Percentiles rank a stretch among this genome's conserved stretches.
Conservation (phyloP, 2,113 vertebrate species). For the Propithecus coquereli region DNA sequence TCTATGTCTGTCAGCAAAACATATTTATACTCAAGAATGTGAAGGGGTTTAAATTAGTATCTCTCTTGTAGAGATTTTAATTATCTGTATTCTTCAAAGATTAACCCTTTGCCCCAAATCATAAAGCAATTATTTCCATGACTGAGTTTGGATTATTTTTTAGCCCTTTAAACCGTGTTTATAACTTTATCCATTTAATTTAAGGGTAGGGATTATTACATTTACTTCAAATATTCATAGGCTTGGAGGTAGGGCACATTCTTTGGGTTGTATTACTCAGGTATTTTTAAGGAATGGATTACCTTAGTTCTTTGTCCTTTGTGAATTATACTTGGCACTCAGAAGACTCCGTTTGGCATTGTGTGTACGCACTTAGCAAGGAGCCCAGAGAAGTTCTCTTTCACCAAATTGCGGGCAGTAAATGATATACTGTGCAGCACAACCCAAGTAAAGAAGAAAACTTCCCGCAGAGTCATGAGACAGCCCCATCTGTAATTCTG, state of each 20-base stretch:
- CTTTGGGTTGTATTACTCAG: background rate
- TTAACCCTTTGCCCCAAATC: background rate
- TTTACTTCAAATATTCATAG: background rate
- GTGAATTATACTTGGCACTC: background rate
- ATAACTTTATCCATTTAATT: background rate
- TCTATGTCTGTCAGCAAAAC: background rate
- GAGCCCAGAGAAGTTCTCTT: background rate
- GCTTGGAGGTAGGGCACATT: background rate
- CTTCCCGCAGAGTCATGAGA: background rate
- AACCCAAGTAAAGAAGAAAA: slow-evolving; percentile 29
- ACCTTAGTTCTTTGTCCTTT: background rate
- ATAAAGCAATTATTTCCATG: background rate
- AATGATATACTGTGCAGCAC: background rate
- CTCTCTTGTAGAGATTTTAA: background rate
- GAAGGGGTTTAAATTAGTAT: background rate
- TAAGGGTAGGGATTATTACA: background rate
- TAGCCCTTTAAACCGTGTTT: background rate
- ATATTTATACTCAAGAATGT: background rate
- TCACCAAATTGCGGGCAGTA: slow-evolving; percentile 23
- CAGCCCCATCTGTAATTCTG: slow-evolving; percentile 33
- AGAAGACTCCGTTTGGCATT: background rate
- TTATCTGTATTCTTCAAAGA: background rate
- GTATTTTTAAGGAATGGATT: background rate
- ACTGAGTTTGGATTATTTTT: background rate
- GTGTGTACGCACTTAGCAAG: background rate